phyloP scores from a whole-genome alignment of 2,113 vertebrate genomes.

The Anhinga rufa region DNA sequence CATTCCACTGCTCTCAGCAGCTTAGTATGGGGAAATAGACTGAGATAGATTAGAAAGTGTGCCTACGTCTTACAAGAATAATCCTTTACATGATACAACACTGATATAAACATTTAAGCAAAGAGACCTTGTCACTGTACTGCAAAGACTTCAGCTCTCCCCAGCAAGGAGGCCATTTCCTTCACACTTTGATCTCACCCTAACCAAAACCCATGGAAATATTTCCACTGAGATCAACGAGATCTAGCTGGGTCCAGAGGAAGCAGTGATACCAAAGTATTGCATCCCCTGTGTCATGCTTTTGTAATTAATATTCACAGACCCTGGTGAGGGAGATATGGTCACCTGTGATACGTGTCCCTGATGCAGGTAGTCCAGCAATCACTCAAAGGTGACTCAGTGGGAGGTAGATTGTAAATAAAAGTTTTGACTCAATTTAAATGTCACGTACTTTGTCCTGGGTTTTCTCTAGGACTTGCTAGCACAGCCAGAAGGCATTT shows the following conservation, averaged over 20 bases:
- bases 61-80: not conserved
- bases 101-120: not conserved
- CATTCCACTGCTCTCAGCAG: not conserved
- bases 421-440: not conserved
- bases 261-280: not conserved
- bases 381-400: not conserved
- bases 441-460: not conserved
- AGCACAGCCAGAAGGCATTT: not conserved
- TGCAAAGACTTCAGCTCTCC: not conserved
- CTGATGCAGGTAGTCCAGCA: not conserved
- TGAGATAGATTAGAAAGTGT: not conserved
- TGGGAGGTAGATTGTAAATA: not conserved
- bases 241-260: no score
- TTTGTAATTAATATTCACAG: not conserved
- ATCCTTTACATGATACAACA: not conserved
- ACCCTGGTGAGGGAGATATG: not conserved
- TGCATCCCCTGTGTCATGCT: not conserved
- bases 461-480: not conserved
- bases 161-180: not conserved
- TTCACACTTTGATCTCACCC: not conserved
- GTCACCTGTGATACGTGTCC: not conserved
- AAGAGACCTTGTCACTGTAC: not conserved
- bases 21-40: not conserved
- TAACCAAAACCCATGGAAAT: not conserved
- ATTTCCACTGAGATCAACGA: not conserved